Base-by-base conservation (phyloP, 1,140 invertebrate genomes). In the Mylabris phalerata region DNA sequence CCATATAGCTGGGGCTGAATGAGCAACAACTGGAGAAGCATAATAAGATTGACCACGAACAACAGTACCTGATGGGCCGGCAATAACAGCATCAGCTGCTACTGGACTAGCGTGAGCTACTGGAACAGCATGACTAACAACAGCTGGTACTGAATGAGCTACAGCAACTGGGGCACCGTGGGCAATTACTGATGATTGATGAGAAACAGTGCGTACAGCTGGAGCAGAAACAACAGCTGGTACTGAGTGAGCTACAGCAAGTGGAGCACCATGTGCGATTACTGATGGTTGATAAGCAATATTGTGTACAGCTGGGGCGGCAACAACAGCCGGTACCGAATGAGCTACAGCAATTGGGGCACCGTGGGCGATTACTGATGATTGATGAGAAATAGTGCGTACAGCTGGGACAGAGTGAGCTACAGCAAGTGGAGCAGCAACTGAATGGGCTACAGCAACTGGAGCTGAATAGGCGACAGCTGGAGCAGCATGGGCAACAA, bases 401-500 rank as follows among this genome's bases (percentile, higher is more conserved):
- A 11, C 44, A 11, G 39, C 11, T 19, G 13, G n/a, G 7, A 41
- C 26, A 11, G 49, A 9, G 24, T 27, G 24, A 19, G 39, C 49
- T 9, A 11, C 44, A 25, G 44, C 44, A 11, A 7, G 11, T 11
- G 44, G 7, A 11, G 44, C 6, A 13, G 11, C 11, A 25, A 46
- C 44, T 7, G 44, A 26, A n/a, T n/a, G 32, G n/a, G 27, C 49
- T 10, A 24, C 11, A n/a, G 61, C 57, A 41, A 49, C 55, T n/a
- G 57, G 48, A 19, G 49, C 55, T n/a, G 60, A 55, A 13, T 48
- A 42, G 26, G 55, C 55, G 24, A n/a, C n/a, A 2, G n/a, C 32
- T 19, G 44, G 51, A 42, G 50, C 61, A 32, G 60, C 42, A 43
- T 60, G 55, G 39, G 57, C 63, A 4, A 67, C 54, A 44, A 61